Evolutionary conservation across 2,113 vertebrate genomes (phyloP).

Genomic region (Elephantulus edwardii): DNA sequence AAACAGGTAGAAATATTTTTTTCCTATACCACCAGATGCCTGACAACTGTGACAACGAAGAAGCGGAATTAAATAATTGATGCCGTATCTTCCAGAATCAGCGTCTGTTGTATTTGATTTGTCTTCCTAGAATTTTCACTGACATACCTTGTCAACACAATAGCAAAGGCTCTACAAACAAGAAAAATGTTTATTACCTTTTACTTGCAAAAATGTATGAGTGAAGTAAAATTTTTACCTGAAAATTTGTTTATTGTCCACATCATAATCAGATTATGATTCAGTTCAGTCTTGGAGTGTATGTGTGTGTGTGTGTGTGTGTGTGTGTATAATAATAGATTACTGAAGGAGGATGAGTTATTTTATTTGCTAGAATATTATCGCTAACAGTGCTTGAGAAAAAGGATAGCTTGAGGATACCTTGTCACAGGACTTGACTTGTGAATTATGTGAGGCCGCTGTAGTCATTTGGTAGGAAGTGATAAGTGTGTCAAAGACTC

Average conservation of each 20-base stretch:
- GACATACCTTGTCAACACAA: not conserved
- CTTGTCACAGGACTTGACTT: not conserved
- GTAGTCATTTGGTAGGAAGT: not conserved
- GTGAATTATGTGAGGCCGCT: not conserved
- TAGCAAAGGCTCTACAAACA: not conserved
- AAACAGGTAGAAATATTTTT: not conserved
- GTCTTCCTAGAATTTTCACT: not conserved
- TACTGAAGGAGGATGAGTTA: too few relatives aligned
- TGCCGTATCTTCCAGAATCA: not conserved
- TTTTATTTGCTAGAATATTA: not conserved
- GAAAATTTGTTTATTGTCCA: slow-evolving; percentile 28
- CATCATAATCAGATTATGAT: slow-evolving; percentile 1
- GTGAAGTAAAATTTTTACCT: slow-evolving; percentile 6
- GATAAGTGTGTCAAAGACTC: not conserved
- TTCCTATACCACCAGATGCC: not conserved
- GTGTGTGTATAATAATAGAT: too few relatives aligned
- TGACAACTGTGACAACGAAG: not conserved
- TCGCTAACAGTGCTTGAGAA: not conserved
- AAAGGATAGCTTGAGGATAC: not conserved
- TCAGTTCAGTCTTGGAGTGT: too few relatives aligned
- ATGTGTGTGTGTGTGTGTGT: too few relatives aligned
- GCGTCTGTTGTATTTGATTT: slow-evolving; percentile 9
- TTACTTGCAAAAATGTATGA: slow-evolving; percentile 7
- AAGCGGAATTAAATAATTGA: slow-evolving; percentile 60
- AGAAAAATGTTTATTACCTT: not conserved